Evolutionary conservation across 1,140 invertebrate species (phyloP).

Genomic region (Mactra quadrangularis): DNA sequence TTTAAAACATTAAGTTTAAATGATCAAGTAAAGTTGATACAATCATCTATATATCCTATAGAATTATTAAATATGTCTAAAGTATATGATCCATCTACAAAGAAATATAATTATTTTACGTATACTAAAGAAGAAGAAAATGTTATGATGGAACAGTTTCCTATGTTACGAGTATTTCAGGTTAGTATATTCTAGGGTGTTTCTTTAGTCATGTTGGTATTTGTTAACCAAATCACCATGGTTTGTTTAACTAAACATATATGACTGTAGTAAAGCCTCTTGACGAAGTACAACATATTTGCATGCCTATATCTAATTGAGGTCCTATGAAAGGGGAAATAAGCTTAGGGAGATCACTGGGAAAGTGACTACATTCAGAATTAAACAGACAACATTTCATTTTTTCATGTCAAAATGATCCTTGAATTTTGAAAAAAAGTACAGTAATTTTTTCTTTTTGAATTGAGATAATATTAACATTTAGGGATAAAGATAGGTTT

Average conservation of each 20-base stretch:
- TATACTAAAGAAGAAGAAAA: slow-evolving; percentile 67
- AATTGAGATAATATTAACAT: too few species aligned
- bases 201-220: neutral
- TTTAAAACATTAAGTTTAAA: slow-evolving; percentile 68
- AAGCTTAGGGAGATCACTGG: too few species aligned
- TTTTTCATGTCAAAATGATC: too few species aligned
- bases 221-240: neutral
- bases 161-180: slow-evolving; percentile 64
- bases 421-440: too few species aligned
- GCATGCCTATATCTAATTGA: too few species aligned
- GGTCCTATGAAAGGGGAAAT: too few species aligned
- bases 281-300: too few species aligned
- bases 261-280: too few species aligned
- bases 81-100: slow-evolving; percentile 66
- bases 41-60: slow-evolving; percentile 71
- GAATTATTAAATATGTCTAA: slow-evolving; percentile 69
- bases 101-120: slow-evolving; percentile 76
- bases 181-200: neutral
- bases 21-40: slow-evolving; percentile 72
- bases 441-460: too few species aligned
- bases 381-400: too few species aligned
- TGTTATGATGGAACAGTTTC: slow-evolving; percentile 67
- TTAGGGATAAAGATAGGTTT: too few species aligned
- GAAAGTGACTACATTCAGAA: too few species aligned
- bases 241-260: neutral